Evolutionary conservation across 2,888 invertebrate genomes (phyloP), one percentile per base, ranked within the genome.

Genomic region (Zelleria hepariella): DNA sequence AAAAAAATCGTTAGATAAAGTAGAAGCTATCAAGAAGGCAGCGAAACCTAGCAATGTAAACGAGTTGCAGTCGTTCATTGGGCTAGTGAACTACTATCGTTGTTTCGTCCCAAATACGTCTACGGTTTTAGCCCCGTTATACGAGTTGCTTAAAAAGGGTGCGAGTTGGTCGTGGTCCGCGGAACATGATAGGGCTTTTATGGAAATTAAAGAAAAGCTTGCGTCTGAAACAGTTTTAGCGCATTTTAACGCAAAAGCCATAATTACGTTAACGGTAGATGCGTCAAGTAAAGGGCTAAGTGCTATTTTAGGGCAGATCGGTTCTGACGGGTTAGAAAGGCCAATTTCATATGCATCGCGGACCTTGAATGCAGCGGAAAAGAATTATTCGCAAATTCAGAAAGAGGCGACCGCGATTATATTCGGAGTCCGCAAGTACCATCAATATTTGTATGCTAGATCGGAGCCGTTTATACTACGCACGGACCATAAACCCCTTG

Each of bases 391-490:
- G 6, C 68, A 69, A 52, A 66, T 70, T 6, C 66, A 68, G 61
- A 68, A 67, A 23, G 68, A 70, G 47, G 70, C 69, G 0, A 67
- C 67, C 0, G 68, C 68, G 5, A 69, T 66, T 49, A 64, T 68
- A 18, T 68, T 65, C 48, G 67, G 66, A 0, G 65, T 67, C 1
- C 55, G 66, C 0, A 60, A 63, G 0, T 67, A 62, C 21, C 68
- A 67, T 60, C 67, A 68, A 47, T 68, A 66, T 54, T 56, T 71
- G 10, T 70, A 67, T 51, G 67, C 66, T 0, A 60, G 67, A 10
- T 53, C 64, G 0, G 58, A 32, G 5, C 68, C 66, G 0, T 68
- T 70, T 57, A 58, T 66, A 8, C 49, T 68, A 21, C 60, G 67
- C 1, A 66, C 67, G 0, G 70, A 68, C 42, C 69, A 68, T 25